Base-by-base conservation (phyloP, 2,888 invertebrate genomes). In the Fabriciana adippe region DNA sequence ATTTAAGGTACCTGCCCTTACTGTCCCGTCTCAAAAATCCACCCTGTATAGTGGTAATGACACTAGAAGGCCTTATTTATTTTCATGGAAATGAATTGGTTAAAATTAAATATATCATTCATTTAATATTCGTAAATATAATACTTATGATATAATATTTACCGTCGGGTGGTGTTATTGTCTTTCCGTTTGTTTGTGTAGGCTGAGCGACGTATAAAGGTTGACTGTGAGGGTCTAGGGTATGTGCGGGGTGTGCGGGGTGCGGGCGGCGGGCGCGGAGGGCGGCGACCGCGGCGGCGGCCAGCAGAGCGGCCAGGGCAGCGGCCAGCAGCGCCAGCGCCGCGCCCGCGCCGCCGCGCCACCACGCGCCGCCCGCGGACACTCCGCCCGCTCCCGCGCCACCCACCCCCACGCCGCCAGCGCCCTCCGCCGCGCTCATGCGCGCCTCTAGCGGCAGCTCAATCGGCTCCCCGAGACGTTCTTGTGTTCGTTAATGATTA, bases 191-290 rank as follows among this genome's bases (percentile, higher is more conserved):
- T 21, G 81, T 73, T 68, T 82, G 83, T 69, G 80, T 75, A 11
- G 87, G 84, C 70, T 84, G 87, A 3, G 86, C 83, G 67, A 82
- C 77, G 75, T 84, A 86, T 3, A 84, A 81, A 70, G 81, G 86
- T 45, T 80, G 64, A 67, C 35, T 69, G 72, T 78, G 78, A 0
- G 76, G 66, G n/a, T 79, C 76, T 2, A 77, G 78, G 45, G 54
- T 31, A 1, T 48, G 47, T 2, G 59, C 35, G 18, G 41, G 31
- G 26, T 6, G 59, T 1, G 68, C 68, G 77, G 83, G 63, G 13
- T 50, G 66, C 75, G 76, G n/a, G 18, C 60, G 66, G 41, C 71
- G 61, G 16, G 21, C 51, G 56, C 71, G 66, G 45, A 68, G 64
- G 6, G 72, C 64, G 57, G 68, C 63, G 60, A 74, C 54, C 67